Percentiles rank a stretch among this genome's conserved stretches.
Conservation (phyloP, 2,797 vertebrate species). For the Erpetoichthys calabaricus region DNA sequence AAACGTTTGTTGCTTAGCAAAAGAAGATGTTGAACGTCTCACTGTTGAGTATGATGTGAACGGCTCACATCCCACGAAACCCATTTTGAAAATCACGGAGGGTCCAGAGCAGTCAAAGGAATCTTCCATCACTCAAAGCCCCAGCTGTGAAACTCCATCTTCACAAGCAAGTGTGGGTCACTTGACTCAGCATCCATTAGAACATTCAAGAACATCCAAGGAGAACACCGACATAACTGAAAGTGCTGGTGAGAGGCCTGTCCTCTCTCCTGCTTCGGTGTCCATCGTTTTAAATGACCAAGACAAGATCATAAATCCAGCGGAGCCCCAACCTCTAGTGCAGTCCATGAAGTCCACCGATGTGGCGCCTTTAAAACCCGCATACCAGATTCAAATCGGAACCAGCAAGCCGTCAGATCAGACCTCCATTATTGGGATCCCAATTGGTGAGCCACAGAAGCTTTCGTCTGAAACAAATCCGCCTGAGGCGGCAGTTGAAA, state of each 20-base stretch:
- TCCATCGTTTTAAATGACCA: too few relatives aligned
- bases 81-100: not conserved
- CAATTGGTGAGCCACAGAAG: not conserved
- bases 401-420: constrained; percentile 31
- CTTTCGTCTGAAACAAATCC: too few relatives aligned
- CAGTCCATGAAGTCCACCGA: not conserved
- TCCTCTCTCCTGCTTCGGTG: not conserved
- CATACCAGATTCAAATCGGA: constrained; percentile 49
- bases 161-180: constrained; percentile 7
- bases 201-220: constrained; percentile 25
- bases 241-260: constrained; percentile 13
- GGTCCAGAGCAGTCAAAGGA: too few relatives aligned
- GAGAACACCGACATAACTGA: constrained; percentile 34
- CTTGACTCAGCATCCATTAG: constrained; percentile 9
- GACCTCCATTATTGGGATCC: constrained; percentile 8
- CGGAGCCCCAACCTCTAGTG: constrained; percentile 26
- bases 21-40: constrained; percentile 53
- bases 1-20: constrained; percentile 24
- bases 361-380: constrained; percentile 24
- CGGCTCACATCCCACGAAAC: not conserved
- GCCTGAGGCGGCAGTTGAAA: too few relatives aligned
- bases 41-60: constrained; percentile 44
- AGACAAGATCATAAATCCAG: constrained; percentile 11
- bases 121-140: too few relatives aligned
- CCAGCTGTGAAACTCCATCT: too few relatives aligned